These are phyloP conservation scores for Meloidogyne floridensis DNA, from an alignment of 1,140 invertebrate species.

Conservation along the genomic window DNA sequence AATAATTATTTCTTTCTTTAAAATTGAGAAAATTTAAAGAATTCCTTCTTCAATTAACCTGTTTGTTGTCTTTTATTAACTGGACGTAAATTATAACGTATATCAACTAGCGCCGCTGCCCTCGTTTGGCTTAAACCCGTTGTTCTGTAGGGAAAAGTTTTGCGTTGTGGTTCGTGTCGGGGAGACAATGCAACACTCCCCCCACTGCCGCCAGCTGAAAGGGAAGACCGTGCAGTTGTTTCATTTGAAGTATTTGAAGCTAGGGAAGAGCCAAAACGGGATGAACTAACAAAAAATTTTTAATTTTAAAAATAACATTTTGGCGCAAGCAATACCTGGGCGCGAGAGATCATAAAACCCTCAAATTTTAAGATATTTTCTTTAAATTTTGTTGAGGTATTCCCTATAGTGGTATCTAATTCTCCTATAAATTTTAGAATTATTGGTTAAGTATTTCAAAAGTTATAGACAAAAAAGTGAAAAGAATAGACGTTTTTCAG, in stretches of 20 bases:
- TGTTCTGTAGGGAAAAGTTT: neutral
- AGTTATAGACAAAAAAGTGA: too few relatives aligned
- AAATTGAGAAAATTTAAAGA: neutral
- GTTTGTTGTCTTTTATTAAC: conserved; percentile 29
- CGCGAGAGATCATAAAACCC: too few relatives aligned
- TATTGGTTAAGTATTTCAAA: too few relatives aligned
- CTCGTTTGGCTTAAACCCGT: conserved; percentile 13
- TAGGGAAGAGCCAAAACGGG: neutral
- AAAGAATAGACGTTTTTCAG: too few relatives aligned
- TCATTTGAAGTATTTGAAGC: neutral
- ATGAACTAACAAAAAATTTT: neutral
- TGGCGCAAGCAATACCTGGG: too few relatives aligned
- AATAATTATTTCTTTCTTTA: too few relatives aligned
- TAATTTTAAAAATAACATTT: neutral
- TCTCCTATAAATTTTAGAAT: too few relatives aligned
- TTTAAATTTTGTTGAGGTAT: too few relatives aligned
- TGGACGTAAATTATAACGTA: conserved; percentile 37
- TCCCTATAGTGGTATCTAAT: too few relatives aligned
- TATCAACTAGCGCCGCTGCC: conserved; percentile 22
- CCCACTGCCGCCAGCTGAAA: neutral
- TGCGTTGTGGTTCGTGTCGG: neutral
- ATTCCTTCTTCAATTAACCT: conserved; percentile 15
- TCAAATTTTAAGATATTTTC: too few relatives aligned
- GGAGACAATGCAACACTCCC: neutral
- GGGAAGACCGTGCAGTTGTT: neutral